These are phyloP conservation scores for Polydrusus cervinus DNA, from an alignment of 2,888 invertebrate genomes.

Conservation along the genomic window DNA sequence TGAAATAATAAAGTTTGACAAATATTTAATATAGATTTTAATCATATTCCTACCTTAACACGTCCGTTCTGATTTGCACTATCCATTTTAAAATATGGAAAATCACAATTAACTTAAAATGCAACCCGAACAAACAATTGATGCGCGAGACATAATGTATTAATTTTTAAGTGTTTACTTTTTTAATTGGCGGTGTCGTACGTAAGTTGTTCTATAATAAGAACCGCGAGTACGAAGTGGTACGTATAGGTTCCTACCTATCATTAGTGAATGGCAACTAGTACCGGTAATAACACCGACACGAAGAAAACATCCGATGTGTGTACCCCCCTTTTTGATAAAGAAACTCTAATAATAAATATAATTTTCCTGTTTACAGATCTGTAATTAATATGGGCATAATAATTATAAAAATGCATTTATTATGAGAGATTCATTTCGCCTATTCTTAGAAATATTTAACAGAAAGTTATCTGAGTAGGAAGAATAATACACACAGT, in stretches of 20 bases:
- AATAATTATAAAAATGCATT: background rate
- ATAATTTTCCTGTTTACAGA: background rate
- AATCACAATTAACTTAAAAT: slow-evolving; percentile 34
- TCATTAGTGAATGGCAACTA: slow-evolving; percentile 17
- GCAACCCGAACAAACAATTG: background rate
- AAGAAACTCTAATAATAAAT: slow-evolving; percentile 8
- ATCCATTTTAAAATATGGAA: slow-evolving; percentile 24
- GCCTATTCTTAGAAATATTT: too few relatives aligned
- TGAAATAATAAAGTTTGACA: too few relatives aligned
- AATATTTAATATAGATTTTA: too few relatives aligned
- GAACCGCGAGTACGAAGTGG: background rate
- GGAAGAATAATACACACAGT: too few relatives aligned
- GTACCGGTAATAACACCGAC: background rate
- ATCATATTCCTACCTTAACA: slow-evolving; percentile 30
- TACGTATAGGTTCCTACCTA: background rate
- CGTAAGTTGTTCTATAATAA: slow-evolving; percentile 7
- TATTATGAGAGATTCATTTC: too few relatives aligned
- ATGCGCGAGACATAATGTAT: background rate
- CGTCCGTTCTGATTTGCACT: slow-evolving; percentile 21
- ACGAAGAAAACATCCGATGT: background rate
- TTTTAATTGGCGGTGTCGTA: background rate
- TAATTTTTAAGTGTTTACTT: background rate
- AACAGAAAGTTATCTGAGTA: too few relatives aligned
- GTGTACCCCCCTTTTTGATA: slow-evolving; percentile 14
- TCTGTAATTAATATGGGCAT: background rate